Evolutionary conservation across 2,888 invertebrate genomes (phyloP).

Genomic region (Drosophila mimica): DNA sequence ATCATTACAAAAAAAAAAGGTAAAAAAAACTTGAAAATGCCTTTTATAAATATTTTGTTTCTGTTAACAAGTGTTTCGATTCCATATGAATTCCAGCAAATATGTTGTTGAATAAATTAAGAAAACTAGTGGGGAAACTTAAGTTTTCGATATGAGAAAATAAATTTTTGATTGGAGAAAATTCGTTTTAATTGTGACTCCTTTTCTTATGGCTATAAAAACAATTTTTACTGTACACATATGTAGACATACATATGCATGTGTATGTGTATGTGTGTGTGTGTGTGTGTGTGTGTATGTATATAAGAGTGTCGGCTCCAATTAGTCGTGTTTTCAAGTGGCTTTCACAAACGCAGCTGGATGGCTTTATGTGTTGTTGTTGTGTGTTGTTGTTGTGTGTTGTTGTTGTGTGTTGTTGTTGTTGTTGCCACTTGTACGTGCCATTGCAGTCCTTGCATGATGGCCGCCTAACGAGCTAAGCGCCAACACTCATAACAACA

Average conservation of each 20-base stretch:
- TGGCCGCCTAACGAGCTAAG: constrained; percentile 69
- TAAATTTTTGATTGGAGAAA: background rate
- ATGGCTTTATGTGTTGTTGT: constrained; percentile 23
- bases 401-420: constrained; percentile 1
- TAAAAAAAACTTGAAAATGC: too few relatives aligned
- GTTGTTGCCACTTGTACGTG: constrained; percentile 57
- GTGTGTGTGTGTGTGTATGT: constrained; percentile 12
- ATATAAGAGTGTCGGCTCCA: constrained; percentile 59
- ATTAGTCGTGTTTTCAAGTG: constrained; percentile 77
- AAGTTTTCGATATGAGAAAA: background rate
- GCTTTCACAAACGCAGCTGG: constrained; percentile 54
- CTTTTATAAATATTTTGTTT: background rate
- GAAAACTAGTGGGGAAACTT: background rate
- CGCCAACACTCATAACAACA: constrained; percentile 44
- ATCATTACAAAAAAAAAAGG: too few relatives aligned
- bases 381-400: constrained; percentile 11
- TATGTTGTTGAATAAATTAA: background rate
- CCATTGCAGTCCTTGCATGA: constrained; percentile 52
- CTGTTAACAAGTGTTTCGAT: background rate
- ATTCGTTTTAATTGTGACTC: background rate
- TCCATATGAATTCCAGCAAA: background rate
- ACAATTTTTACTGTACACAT: constrained; percentile 1
- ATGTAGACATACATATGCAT: background rate
- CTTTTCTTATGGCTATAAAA: background rate
- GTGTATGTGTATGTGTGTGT: background rate